A percentile compares a stretch with the other conserved stretches of the same genome.
These are phyloP conservation scores for Julus scandinavius DNA, from an alignment of 2,888 invertebrate genomes.

Conservation along the genomic window DNA sequence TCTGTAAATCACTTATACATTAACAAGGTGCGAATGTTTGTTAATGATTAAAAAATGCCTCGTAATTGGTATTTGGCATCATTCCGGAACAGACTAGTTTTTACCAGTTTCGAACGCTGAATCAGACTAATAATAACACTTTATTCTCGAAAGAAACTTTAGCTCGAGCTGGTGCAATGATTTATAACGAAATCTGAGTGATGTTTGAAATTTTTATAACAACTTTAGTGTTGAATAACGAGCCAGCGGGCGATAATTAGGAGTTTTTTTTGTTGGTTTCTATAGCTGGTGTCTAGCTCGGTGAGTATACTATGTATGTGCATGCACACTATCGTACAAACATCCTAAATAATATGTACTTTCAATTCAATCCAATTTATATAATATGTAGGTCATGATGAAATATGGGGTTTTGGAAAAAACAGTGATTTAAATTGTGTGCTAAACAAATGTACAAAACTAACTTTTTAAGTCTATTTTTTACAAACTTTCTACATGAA, in stretches of 20 bases:
- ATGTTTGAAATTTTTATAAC: neutral
- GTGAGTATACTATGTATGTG: neutral
- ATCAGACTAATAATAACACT: neutral
- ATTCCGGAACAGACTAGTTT: neutral
- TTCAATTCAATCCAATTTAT: neutral
- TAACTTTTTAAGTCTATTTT: too few relatives aligned
- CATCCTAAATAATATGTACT: neutral
- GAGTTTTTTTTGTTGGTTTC: neutral
- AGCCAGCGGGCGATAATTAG: neutral
- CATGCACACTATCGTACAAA: neutral
- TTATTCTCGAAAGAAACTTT: neutral
- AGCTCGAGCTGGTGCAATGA: slow-evolving; percentile 8
- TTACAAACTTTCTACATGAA: too few relatives aligned
- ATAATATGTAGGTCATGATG: neutral
- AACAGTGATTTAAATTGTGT: too few relatives aligned
- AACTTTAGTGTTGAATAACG: neutral
- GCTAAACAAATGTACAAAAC: too few relatives aligned
- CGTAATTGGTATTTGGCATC: slow-evolving; percentile 31
- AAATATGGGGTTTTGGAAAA: neutral
- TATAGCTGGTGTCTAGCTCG: neutral
- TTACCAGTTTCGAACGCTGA: neutral
- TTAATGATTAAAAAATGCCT: slow-evolving; percentile 38
- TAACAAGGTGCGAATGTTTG: slow-evolving; percentile 32
- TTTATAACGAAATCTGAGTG: slow-evolving; percentile 4
- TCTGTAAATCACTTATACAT: neutral